Conservation (phyloP, 2,113 vertebrate genomes). For the Cryptomyrus ogoouensis region DNA sequence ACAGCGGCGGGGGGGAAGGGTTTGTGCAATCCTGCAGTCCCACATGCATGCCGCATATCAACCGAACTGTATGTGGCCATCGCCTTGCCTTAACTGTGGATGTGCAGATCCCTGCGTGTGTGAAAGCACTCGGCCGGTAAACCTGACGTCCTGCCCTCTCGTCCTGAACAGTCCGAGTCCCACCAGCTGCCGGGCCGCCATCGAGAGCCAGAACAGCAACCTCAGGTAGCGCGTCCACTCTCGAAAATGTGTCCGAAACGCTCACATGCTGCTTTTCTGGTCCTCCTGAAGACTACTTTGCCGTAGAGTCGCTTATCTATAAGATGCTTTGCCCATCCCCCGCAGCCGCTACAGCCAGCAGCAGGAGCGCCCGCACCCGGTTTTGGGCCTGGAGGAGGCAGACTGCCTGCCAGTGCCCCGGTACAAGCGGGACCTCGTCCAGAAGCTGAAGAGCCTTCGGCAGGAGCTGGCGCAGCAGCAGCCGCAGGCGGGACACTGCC, state of each 20-base stretch:
- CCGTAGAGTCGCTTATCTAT: neutral
- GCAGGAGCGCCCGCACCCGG: conserved; percentile 72
- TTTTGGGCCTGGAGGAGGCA: conserved; percentile 74
- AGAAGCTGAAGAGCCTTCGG: conserved; percentile 86
- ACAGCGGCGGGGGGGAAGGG: too few relatives aligned
- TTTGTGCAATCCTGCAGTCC: neutral
- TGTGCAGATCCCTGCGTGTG: too few relatives aligned
- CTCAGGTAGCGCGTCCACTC: conserved; percentile 44
- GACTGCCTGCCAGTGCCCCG: conserved; percentile 87
- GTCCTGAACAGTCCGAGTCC: conserved; percentile 53
- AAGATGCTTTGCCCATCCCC: neutral
- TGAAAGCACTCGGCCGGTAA: neutral
- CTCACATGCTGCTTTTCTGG: neutral
- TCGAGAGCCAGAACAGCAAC: conserved; percentile 52
- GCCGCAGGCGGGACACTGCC: conserved; percentile 89
- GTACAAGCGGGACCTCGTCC: conserved; percentile 89
- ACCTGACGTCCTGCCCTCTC: neutral
- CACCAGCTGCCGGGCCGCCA: conserved; percentile 54
- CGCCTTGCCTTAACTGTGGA: too few relatives aligned
- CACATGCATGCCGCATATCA: neutral
- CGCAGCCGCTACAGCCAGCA: conserved; percentile 70
- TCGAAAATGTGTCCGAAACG: neutral
- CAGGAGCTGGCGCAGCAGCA: conserved; percentile 91
- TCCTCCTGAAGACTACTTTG: neutral
- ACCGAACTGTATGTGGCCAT: too few relatives aligned